Evolutionary conservation across 2,113 vertebrate species (phyloP).

Genomic region (Eulacestoma nigropectus): DNA sequence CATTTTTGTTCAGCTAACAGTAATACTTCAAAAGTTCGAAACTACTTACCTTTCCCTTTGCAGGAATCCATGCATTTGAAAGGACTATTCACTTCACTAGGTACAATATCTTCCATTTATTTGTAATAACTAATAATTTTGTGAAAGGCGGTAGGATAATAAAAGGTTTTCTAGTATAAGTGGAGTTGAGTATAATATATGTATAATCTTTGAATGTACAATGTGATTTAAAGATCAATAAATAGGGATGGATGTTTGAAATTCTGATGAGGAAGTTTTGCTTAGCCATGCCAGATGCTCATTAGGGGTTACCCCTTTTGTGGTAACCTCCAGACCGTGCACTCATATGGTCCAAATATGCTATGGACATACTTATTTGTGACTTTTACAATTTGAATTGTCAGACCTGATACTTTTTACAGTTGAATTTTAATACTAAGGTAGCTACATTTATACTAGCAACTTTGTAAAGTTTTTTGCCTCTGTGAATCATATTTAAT

Average conservation of each 20-base stretch:
- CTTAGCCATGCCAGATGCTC: slow-evolving; percentile 24
- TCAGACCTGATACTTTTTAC: background rate
- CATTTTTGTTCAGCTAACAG: background rate
- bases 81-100: background rate
- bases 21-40: background rate
- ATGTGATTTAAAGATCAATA: background rate
- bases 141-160: background rate
- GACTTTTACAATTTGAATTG: background rate
- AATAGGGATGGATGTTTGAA: slow-evolving; percentile 30
- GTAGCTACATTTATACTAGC: background rate
- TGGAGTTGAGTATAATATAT: background rate
- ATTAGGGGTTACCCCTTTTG: background rate
- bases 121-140: background rate
- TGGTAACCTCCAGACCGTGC: background rate
- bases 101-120: background rate
- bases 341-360: slow-evolving; percentile 3
- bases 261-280: slow-evolving; percentile 45
- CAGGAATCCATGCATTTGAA: background rate
- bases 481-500: slow-evolving; percentile 4
- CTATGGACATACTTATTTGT: background rate
- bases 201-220: background rate
- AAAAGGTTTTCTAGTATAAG: background rate
- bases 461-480: background rate
- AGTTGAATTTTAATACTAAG: background rate
- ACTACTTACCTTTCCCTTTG: background rate